Evolutionary conservation across 2,113 vertebrate species (phyloP), one percentile per base, ranked within the genome.

Genomic region (Conger conger): DNA sequence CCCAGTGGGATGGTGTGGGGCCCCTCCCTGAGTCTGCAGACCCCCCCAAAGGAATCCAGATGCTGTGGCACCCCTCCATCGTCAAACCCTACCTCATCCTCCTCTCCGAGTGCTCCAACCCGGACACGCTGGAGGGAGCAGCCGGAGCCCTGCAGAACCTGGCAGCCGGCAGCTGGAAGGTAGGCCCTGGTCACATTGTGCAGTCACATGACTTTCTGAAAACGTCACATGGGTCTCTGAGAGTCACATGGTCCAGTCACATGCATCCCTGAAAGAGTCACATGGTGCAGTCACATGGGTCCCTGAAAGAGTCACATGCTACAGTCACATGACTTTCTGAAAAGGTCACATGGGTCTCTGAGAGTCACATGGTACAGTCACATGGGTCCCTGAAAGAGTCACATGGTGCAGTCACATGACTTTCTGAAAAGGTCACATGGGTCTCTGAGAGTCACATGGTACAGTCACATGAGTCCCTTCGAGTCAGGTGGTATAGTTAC

Each of bases 1-100:
- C 95, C 88, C 93, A 99, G 97, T 99, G 98, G 98, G 98, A 99
- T 86, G 98, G 98, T 33, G 96, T 97, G 83, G 97, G 97, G 91
- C 97, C 97, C 91, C 97, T 99, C 92, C 98, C 98, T 82, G 98
- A 99, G 91, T 97, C 97, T 91, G 96, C 96, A 83, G 97, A 99
- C 91, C 97, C 97, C 89, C 98, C 98, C 53, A 98, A 98, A 95
- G 98, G 98, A 91, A 97, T 99, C 93, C 97, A 99, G 95, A 97
- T 98, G 97, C 95, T 99, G 90, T 99, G 97, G 97, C 97, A 99
- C 94, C 98, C 98, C 76, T 98, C 96, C 91, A 97, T 99, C 93
- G 98, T 98, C 92, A 99, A 99, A 96, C 98, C 97, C 93, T 99
- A 99, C 96, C 97, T 99, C 96, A 98, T 97, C 82, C 96, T 99